Percentiles rank a stretch among this genome's conserved stretches.
Evolutionary conservation across 2,113 vertebrate species (phyloP).

Genomic region (Chionodraco myersi): DNA sequence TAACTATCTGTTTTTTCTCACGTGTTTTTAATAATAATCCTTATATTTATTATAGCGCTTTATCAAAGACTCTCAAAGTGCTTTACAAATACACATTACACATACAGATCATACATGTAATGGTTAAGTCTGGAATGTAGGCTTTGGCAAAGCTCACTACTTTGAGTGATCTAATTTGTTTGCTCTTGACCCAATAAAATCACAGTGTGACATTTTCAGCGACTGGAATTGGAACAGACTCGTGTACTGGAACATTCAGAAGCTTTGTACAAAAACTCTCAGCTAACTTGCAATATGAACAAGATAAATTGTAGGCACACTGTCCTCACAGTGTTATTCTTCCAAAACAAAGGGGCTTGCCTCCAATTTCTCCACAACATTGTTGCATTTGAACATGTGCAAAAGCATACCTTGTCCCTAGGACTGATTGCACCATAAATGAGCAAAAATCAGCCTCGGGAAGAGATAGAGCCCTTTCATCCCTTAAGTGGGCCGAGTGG

Average conservation of each 20-base stretch:
- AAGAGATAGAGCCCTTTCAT: slow-evolving; percentile 35
- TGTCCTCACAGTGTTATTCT: not conserved
- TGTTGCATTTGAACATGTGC: slow-evolving; percentile 6
- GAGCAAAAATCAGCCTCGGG: not conserved
- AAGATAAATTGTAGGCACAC: not conserved
- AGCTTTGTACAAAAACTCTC: not conserved
- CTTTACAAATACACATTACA: too few species aligned
- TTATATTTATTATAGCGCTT: too few species aligned
- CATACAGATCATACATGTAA: too few species aligned
- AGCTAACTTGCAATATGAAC: slow-evolving; percentile 18
- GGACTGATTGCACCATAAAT: slow-evolving; percentile 35
- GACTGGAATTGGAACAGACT: slow-evolving; percentile 59
- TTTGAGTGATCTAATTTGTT: slow-evolving; percentile 74
- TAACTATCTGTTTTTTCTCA: not conserved
- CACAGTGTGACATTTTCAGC: slow-evolving; percentile 38
- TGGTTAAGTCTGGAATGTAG: slow-evolving; percentile 12
- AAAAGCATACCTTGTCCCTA: slow-evolving; percentile 20
- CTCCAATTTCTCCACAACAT: not conserved
- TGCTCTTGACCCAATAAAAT: slow-evolving; percentile 70
- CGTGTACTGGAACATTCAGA: slow-evolving; percentile 37
- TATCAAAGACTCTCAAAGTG: too few species aligned
- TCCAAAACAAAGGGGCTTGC: not conserved
- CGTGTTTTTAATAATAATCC: not conserved
- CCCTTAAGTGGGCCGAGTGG: slow-evolving; percentile 19
- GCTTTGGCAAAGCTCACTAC: slow-evolving; percentile 55